Conservation (phyloP, 2,113 vertebrate genomes). For the Tilapia sparmanii region DNA sequence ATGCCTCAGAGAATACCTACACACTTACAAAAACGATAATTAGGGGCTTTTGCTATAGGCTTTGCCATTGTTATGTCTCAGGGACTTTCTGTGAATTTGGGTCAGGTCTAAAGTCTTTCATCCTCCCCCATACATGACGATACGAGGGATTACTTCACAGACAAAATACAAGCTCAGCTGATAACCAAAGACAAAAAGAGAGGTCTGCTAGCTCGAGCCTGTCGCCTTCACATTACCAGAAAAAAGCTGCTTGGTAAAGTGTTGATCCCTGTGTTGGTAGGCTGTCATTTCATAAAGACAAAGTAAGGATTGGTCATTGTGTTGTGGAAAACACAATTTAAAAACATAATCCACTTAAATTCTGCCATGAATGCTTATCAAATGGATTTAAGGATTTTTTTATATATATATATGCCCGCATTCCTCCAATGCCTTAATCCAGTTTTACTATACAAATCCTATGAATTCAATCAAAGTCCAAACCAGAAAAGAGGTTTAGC, state of each 20-base stretch:
- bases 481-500: conserved; percentile 16
- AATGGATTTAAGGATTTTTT: neutral
- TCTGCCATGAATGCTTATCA: neutral
- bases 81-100: conserved; percentile 52
- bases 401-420: neutral
- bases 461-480: conserved; percentile 32
- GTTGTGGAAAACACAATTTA: neutral
- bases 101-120: conserved; percentile 54
- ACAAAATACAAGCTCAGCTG: conserved; percentile 56
- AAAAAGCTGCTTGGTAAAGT: neutral
- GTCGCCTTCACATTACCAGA: neutral
- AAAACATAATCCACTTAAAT: conserved; percentile 34
- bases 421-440: conserved; percentile 2
- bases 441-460: conserved; percentile 15
- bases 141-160: conserved; percentile 52
- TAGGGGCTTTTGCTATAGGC: conserved; percentile 26
- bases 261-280: neutral
- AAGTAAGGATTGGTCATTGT: conserved; percentile 20
- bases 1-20: neutral
- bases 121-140: conserved; percentile 42
- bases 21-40: conserved; percentile 6
- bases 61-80: conserved; percentile 53
- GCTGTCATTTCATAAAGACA: conserved; percentile 2
- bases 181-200: conserved; percentile 32
- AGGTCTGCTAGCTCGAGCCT: conserved; percentile 1